Evolutionary conservation across 2,797 vertebrate species (phyloP).

Genomic region (Enoplosus armatus): DNA sequence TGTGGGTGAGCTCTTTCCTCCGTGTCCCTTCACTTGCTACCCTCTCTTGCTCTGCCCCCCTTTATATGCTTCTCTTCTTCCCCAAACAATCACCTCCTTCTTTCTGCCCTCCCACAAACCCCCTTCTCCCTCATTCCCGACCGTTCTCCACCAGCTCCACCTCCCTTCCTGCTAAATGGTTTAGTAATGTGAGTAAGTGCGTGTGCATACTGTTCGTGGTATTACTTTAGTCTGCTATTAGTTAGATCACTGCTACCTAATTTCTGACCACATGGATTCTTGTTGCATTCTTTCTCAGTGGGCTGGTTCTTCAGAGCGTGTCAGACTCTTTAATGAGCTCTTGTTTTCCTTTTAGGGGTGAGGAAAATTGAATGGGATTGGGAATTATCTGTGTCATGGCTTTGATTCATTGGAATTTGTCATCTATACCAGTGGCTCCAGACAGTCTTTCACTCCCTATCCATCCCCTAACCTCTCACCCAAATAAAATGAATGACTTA

Average conservation of each 20-base stretch:
- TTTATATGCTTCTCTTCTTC: constrained; percentile 63
- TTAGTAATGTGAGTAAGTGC: constrained; percentile 45
- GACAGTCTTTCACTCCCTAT: neutral
- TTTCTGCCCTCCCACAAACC: constrained; percentile 70
- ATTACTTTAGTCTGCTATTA: constrained; percentile 29
- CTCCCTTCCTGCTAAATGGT: constrained; percentile 51
- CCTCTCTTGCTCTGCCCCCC: constrained; percentile 37
- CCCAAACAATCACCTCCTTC: constrained; percentile 75
- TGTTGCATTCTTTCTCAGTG: constrained; percentile 6
- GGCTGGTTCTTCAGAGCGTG: constrained; percentile 42
- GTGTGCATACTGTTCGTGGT: constrained; percentile 24
- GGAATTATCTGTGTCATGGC: neutral
- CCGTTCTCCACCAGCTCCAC: constrained; percentile 60
- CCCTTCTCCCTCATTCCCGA: constrained; percentile 34
- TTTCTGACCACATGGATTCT: constrained; percentile 11
- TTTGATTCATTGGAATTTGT: constrained; percentile 31
- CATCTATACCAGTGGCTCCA: constrained; percentile 14
- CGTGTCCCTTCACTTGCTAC: constrained; percentile 50
- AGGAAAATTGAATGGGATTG: neutral
- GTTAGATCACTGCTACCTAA: constrained; percentile 30
- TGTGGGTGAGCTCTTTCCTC: constrained; percentile 19
- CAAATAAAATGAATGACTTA: constrained; percentile 48
- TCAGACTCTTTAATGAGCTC: constrained; percentile 54
- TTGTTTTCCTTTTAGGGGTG: constrained; percentile 56
- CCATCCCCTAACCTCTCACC: constrained; percentile 36